Base-by-base conservation (phyloP, 2,888 invertebrate species). In the Macrostomum cliftonense region DNA sequence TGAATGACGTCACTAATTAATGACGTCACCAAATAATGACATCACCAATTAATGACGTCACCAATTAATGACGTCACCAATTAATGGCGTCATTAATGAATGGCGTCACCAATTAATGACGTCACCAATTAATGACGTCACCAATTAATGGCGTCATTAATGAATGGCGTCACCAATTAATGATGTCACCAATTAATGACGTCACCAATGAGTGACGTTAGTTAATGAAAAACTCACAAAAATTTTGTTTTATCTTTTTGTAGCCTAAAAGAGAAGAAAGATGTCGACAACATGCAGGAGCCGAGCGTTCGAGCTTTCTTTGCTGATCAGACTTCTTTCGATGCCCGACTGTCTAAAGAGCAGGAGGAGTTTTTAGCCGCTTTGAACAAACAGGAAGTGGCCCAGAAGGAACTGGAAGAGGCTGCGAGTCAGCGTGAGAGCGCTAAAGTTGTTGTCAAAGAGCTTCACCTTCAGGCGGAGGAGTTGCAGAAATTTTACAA, bases 331-430 rank as follows among this genome's bases (percentile, higher is more conserved):
- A 61, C 62, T 2, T 58, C 59, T 4, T 68, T 62, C 57, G 64
- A 71, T 17, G 59, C 61, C 43, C 55, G 63, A 39, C 57, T 68
- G 53, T 57, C 62, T 14, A 67, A 68, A 54, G 71, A 71, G 56
- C 60, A 72, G 62, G 62, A 67, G 45, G 71, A 71, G 45, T 72
- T 71, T 50, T 52, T 71, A 42, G 71, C 71, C 20, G 71, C 72
- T 1, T 54, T 64, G 20, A 65, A 64, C 49, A 61, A 63, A 49
- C 64, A 71, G 55, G 71, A 73, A 54, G 62, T 67, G 2, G 64
- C 65, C 1, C 63, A 68, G 56, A 67, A 68, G 52, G 68, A 71
- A 47, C 55, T 73, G 43, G 62, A 63, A 7, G 62, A 59, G 1
- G 59, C 68, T 1, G 55, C 59, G 37, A 52, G 59, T 37, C 70